phyloP scores from a whole-genome alignment of 2,888 invertebrate species.

The Dasysyrphus tricinctus region DNA sequence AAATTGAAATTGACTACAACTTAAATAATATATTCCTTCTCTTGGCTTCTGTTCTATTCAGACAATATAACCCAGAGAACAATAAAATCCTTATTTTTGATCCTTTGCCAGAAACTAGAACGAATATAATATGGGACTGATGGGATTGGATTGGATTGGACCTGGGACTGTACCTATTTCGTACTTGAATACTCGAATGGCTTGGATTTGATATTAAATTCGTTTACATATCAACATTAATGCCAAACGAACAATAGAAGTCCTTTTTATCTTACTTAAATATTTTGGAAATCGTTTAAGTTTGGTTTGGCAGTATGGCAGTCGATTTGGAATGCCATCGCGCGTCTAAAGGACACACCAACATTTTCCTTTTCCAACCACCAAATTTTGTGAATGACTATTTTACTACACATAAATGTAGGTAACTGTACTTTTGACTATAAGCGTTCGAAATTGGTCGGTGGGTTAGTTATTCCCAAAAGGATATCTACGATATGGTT shows the following conservation, averaged over 20 bases:
- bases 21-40: constrained; percentile 18
- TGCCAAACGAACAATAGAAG: constrained; percentile 43
- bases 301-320: background rate
- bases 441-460: constrained; percentile 42
- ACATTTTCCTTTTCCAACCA: constrained; percentile 60
- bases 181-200: constrained; percentile 8
- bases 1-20: constrained; percentile 61
- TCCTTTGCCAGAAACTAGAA: constrained; percentile 38
- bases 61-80: constrained; percentile 32
- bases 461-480: constrained; percentile 60
- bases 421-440: constrained; percentile 68
- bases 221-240: constrained; percentile 68
- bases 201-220: constrained; percentile 58
- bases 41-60: constrained; percentile 24
- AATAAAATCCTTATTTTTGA: constrained; percentile 68
- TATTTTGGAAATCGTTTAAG: constrained; percentile 18
- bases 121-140: background rate
- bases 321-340: background rate
- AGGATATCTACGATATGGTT: constrained; percentile 39
- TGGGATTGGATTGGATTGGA: background rate
- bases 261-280: constrained; percentile 30
- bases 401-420: constrained; percentile 49
- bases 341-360: constrained; percentile 69
- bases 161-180: constrained; percentile 53
- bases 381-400: constrained; percentile 54